phyloP scores from a whole-genome alignment of 2,113 vertebrate species.

The Sander vitreus region DNA sequence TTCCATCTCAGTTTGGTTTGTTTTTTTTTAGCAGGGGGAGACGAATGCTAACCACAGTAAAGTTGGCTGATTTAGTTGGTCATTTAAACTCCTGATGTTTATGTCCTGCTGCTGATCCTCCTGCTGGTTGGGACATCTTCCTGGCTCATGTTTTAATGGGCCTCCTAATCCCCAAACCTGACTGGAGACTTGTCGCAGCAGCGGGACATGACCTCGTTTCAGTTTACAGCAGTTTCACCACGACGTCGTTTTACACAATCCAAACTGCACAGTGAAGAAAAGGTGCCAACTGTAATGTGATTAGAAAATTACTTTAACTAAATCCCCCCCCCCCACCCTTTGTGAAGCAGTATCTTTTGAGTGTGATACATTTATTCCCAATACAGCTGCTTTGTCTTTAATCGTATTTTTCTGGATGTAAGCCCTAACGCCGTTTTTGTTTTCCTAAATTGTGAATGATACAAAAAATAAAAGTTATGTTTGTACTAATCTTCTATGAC shows the following conservation, averaged over 20 bases:
- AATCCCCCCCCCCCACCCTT: no score
- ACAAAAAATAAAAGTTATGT: slow-evolving; percentile 76
- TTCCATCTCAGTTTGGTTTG: neutral
- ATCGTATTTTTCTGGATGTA: slow-evolving; percentile 72
- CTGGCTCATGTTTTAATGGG: slow-evolving; percentile 72
- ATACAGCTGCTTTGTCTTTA: slow-evolving; percentile 63
- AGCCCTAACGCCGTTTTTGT: slow-evolving; percentile 65
- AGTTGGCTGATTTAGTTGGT: slow-evolving; percentile 21
- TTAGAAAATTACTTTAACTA: neutral
- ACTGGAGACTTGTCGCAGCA: neutral
- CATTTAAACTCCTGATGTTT: neutral
- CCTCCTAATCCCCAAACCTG: slow-evolving; percentile 71
- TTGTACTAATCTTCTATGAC: slow-evolving; percentile 56
- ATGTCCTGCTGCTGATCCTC: slow-evolving; percentile 13
- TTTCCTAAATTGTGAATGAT: slow-evolving; percentile 75
- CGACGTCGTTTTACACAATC: slow-evolving; percentile 47
- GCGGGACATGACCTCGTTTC: neutral
- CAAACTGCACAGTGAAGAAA: slow-evolving; percentile 27
- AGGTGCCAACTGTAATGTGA: slow-evolving; percentile 43
- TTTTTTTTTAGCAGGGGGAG: neutral
- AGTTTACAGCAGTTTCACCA: slow-evolving; percentile 18
- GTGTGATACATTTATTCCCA: slow-evolving; percentile 23
- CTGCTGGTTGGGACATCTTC: slow-evolving; percentile 35
- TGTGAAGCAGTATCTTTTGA: slow-evolving; percentile 50
- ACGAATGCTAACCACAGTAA: neutral